phyloP scores from a whole-genome alignment of 2,797 vertebrate genomes.

The Malacoctenus gilli region DNA sequence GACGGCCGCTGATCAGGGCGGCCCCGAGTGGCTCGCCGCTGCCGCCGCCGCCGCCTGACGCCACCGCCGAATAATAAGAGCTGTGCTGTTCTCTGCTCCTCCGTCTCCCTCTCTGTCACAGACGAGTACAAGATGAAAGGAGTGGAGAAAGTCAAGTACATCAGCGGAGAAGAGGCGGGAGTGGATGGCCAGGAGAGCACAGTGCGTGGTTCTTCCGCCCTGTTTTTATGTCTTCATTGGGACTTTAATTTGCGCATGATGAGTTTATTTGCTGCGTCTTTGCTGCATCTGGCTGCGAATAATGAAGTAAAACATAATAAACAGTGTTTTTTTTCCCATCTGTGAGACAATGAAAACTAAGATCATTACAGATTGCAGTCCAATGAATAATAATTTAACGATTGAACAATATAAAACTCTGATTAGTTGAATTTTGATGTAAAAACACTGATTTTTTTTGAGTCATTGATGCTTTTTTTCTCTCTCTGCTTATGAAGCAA shows the following conservation, averaged over 20 bases:
- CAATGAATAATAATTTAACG: too few relatives aligned
- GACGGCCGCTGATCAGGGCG: slow-evolving; percentile 24
- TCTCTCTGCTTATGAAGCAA: too few relatives aligned
- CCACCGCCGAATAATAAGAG: slow-evolving; percentile 41
- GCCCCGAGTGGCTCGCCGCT: slow-evolving; percentile 15
- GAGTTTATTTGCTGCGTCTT: too few relatives aligned
- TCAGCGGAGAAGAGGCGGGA: slow-evolving; percentile 91
- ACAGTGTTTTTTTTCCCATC: too few relatives aligned
- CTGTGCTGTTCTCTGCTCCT: slow-evolving; percentile 33
- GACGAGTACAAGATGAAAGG: slow-evolving; percentile 98
- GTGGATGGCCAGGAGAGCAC: slow-evolving; percentile 94
- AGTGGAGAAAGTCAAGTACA: slow-evolving; percentile 97
- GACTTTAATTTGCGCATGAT: too few relatives aligned
- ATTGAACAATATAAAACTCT: too few relatives aligned
- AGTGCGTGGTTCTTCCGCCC: slow-evolving; percentile 80
- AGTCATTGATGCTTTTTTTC: background rate
- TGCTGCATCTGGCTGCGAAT: too few relatives aligned
- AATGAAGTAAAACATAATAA: too few relatives aligned
- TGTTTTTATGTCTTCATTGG: too few relatives aligned
- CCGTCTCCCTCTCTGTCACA: slow-evolving; percentile 72
- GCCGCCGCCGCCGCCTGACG: slow-evolving; percentile 25
- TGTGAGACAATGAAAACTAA: too few relatives aligned
- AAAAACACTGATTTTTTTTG: background rate
- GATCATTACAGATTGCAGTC: too few relatives aligned
- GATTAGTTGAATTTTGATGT: too few relatives aligned